phyloP scores from a whole-genome alignment of 2,797 vertebrate species.

The Thalassophryne amazonica region DNA sequence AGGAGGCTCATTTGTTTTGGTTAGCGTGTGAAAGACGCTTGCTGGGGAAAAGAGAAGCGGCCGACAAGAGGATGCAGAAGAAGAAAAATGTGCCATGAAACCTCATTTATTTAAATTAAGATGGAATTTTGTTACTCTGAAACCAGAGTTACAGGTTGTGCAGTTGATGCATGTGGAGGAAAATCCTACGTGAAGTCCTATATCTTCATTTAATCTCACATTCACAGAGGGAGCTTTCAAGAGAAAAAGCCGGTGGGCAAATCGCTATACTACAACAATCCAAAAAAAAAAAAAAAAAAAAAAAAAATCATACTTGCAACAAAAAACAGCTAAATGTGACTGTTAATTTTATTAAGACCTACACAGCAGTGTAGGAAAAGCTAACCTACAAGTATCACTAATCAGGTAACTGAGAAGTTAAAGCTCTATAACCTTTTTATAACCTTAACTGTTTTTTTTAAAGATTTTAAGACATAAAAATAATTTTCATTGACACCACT shows the following conservation, averaged over 20 bases:
- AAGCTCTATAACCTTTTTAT: too few relatives aligned
- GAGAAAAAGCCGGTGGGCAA: background rate
- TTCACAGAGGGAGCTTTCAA: background rate
- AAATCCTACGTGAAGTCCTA: conserved; percentile 4
- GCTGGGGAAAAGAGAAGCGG: conserved; percentile 1
- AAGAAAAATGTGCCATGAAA: conserved; percentile 25
- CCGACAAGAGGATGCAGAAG: conserved; percentile 7
- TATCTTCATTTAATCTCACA: conserved; percentile 6
- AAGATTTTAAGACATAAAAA: too few relatives aligned
- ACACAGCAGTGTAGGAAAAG: too few relatives aligned
- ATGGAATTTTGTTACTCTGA: conserved; percentile 3
- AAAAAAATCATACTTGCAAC: too few relatives aligned
- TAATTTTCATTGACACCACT: too few relatives aligned
- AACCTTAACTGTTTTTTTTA: too few relatives aligned
- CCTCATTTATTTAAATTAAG: conserved; percentile 46
- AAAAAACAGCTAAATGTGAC: too few relatives aligned
- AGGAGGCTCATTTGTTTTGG: conserved; percentile 37
- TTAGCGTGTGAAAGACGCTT: conserved; percentile 16
- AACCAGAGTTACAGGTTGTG: conserved; percentile 24
- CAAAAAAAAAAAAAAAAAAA: background rate
- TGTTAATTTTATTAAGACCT: too few relatives aligned
- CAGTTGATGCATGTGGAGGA: conserved; percentile 16
- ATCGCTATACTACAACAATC: too few relatives aligned
- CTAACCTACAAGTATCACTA: too few relatives aligned
- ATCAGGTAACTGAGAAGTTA: too few relatives aligned